Evolutionary conservation across 2,797 vertebrate genomes (phyloP).

Genomic region (Manis pentadactyla): DNA sequence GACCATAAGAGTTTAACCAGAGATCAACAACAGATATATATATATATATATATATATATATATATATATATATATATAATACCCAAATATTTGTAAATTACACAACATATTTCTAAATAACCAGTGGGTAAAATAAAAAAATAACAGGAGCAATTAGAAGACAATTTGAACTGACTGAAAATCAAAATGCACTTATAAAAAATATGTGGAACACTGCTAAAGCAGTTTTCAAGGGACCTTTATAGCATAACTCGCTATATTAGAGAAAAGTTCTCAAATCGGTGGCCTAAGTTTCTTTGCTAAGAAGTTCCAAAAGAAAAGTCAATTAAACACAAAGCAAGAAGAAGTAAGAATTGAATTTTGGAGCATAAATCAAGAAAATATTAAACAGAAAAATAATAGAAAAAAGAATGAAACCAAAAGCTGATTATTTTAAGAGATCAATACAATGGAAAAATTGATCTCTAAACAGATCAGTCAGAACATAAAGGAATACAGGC

Average conservation of each 20-base stretch:
- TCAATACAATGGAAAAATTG: background rate
- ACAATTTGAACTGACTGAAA: background rate
- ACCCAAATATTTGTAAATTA: background rate
- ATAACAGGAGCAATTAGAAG: background rate
- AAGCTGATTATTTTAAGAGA: background rate
- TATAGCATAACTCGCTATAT: background rate
- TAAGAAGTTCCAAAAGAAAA: background rate
- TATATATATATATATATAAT: background rate
- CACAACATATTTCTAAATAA: background rate
- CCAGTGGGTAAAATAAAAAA: background rate
- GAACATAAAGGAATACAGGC: background rate
- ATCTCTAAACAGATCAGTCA: background rate
- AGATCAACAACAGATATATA: background rate
- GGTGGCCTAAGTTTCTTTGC: background rate
- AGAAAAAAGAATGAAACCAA: background rate
- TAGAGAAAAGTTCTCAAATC: background rate
- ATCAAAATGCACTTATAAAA: background rate
- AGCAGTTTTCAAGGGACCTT: background rate
- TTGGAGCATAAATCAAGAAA: background rate
- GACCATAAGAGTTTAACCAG: background rate
- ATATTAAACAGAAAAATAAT: background rate
- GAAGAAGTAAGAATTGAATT: background rate
- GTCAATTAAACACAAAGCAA: background rate
- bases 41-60: background rate
- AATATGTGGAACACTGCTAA: background rate